Conservation (phyloP, 1,140 invertebrate species). For the Sycobia sp. region DNA sequence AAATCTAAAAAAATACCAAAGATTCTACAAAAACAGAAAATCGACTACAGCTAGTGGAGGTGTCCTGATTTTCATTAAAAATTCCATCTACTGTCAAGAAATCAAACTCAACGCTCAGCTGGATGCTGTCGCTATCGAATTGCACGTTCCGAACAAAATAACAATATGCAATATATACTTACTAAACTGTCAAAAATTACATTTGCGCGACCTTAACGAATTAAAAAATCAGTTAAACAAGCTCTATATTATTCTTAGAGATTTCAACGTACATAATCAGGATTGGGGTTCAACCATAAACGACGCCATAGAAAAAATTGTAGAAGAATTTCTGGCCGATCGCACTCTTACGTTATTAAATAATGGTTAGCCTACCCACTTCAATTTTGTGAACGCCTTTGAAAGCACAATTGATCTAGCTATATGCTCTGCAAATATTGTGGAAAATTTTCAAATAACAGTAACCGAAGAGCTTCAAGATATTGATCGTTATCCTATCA, state of each 20-base stretch:
- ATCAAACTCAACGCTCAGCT: background rate
- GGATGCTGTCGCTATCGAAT: background rate
- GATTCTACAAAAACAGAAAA: background rate
- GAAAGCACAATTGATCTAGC: background rate
- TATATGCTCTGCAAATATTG: background rate
- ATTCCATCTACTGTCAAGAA: background rate
- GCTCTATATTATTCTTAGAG: background rate
- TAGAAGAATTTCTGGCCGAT: background rate
- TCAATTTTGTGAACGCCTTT: background rate
- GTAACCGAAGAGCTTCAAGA: background rate
- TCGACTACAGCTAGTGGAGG: background rate
- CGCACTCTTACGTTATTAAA: background rate
- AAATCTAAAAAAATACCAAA: background rate
- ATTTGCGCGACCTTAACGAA: background rate
- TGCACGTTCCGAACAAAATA: background rate
- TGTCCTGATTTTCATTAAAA: background rate
- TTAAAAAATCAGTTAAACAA: background rate
- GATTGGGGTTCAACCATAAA: background rate
- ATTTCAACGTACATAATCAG: background rate
- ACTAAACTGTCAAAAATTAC: background rate
- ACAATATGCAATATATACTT: background rate
- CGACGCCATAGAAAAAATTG: background rate
- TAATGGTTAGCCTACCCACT: background rate
- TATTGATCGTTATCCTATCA: slow-evolving; percentile 6
- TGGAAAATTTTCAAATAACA: background rate